These are phyloP conservation scores for Petrolisthes cinctipes DNA, from an alignment of 2,888 invertebrate genomes.

Conservation along the genomic window DNA sequence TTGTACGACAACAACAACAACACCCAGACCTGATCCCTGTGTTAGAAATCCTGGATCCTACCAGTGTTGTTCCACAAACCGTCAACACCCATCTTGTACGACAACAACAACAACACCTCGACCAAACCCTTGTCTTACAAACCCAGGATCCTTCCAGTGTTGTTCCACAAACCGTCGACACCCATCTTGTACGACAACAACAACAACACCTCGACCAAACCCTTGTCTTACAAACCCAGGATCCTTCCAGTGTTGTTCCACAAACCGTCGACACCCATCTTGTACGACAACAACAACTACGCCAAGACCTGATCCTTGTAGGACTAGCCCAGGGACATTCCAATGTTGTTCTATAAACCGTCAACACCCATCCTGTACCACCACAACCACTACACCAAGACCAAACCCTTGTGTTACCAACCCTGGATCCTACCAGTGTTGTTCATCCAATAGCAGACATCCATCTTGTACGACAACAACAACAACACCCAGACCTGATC, in stretches of 20 bases:
- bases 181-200: constrained; percentile 27
- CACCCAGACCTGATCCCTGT: constrained; percentile 43
- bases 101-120: constrained; percentile 35
- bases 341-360: too few relatives aligned
- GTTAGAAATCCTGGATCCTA: constrained; percentile 41
- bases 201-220: not conserved
- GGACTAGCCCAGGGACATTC: too few relatives aligned
- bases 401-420: not conserved
- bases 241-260: too few relatives aligned
- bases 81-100: constrained; percentile 28
- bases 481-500: constrained; percentile 17
- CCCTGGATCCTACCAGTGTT: constrained; percentile 43
- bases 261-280: too few relatives aligned
- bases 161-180: constrained; percentile 44
- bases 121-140: constrained; percentile 33
- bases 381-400: too few relatives aligned
- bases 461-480: constrained; percentile 23
- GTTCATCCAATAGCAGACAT: constrained; percentile 13
- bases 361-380: too few relatives aligned
- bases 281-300: too few relatives aligned
- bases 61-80: constrained; percentile 26
- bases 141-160: constrained; percentile 49
- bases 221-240: too few relatives aligned
- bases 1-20: constrained; percentile 44
- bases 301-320: too few relatives aligned